These are phyloP conservation scores for Cryptus armator DNA, from an alignment of 2,888 invertebrate genomes.

Conservation along the genomic window DNA sequence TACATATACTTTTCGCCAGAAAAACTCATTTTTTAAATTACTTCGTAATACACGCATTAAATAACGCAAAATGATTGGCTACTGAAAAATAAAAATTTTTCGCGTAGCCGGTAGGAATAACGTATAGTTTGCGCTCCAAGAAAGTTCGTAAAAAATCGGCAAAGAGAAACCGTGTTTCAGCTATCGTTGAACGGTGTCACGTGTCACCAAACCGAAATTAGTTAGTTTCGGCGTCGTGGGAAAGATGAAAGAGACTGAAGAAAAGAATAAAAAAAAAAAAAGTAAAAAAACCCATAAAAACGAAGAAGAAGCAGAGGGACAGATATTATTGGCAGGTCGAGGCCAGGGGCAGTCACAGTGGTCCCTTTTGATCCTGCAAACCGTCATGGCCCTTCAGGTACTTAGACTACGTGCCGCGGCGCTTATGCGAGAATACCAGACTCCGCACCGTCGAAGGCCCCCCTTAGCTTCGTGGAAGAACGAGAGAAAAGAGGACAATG, in stretches of 20 bases:
- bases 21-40: no score
- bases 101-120: not conserved
- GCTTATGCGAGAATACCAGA: slow-evolving; percentile 46
- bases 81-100: not conserved
- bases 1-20: no score
- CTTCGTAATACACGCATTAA: not conserved
- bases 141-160: slow-evolving; percentile 30
- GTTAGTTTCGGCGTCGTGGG: slow-evolving; percentile 52
- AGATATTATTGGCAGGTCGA: slow-evolving; percentile 51
- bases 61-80: not conserved
- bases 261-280: slow-evolving; percentile 24
- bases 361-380: slow-evolving; percentile 49
- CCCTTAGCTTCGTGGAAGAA: slow-evolving; percentile 59
- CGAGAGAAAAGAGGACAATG: slow-evolving; percentile 60
- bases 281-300: not conserved
- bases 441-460: slow-evolving; percentile 41
- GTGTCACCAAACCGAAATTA: slow-evolving; percentile 46
- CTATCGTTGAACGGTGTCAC: slow-evolving; percentile 56
- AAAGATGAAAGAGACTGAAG: slow-evolving; percentile 59
- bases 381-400: slow-evolving; percentile 60
- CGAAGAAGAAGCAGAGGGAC: not conserved
- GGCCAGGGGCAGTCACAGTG: slow-evolving; percentile 27
- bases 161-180: slow-evolving; percentile 37
- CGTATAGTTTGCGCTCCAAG: not conserved
- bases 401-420: slow-evolving; percentile 50